phyloP scores from a whole-genome alignment of 2,888 invertebrate species.

The Agrotis clavis region DNA sequence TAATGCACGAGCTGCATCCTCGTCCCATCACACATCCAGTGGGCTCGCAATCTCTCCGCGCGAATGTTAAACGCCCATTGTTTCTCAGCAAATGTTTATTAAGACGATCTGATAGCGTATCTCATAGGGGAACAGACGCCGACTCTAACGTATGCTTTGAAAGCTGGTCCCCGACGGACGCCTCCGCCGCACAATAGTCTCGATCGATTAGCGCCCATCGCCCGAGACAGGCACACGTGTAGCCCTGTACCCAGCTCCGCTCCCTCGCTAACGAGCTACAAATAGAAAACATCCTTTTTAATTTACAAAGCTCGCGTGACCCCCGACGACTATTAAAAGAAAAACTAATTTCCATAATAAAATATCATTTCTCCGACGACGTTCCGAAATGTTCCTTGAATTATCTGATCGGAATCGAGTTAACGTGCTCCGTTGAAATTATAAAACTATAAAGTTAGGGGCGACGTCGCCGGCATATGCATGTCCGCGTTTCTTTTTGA shows the following conservation, averaged over 20 bases:
- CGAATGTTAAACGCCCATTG: slow-evolving; percentile 87
- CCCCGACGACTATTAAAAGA: slow-evolving; percentile 86
- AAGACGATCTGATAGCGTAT: slow-evolving; percentile 90
- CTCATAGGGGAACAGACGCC: slow-evolving; percentile 83
- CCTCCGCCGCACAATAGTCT: slow-evolving; percentile 79
- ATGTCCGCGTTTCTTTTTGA: slow-evolving; percentile 86
- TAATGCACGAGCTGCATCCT: slow-evolving; percentile 75
- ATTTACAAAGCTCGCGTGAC: slow-evolving; percentile 84
- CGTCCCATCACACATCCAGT: slow-evolving; percentile 72
- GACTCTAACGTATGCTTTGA: slow-evolving; percentile 86
- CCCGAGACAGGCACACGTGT: slow-evolving; percentile 69
- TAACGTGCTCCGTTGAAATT: slow-evolving; percentile 88
- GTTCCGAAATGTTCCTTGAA: slow-evolving; percentile 77
- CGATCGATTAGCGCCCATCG: slow-evolving; percentile 85
- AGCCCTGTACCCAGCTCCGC: slow-evolving; percentile 36
- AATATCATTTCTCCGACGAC: slow-evolving; percentile 76
- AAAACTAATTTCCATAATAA: slow-evolving; percentile 90
- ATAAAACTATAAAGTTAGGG: slow-evolving; percentile 88
- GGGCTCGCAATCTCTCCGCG: slow-evolving; percentile 72
- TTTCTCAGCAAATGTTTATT: slow-evolving; percentile 89
- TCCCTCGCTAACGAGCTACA: slow-evolving; percentile 81
- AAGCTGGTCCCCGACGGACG: slow-evolving; percentile 68
- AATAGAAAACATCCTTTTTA: slow-evolving; percentile 83
- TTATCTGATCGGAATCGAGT: slow-evolving; percentile 88
- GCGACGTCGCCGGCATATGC: slow-evolving; percentile 88